These are phyloP conservation scores for Oxycera nigricornis DNA, from an alignment of 2,888 invertebrate species.

Conservation along the genomic window DNA sequence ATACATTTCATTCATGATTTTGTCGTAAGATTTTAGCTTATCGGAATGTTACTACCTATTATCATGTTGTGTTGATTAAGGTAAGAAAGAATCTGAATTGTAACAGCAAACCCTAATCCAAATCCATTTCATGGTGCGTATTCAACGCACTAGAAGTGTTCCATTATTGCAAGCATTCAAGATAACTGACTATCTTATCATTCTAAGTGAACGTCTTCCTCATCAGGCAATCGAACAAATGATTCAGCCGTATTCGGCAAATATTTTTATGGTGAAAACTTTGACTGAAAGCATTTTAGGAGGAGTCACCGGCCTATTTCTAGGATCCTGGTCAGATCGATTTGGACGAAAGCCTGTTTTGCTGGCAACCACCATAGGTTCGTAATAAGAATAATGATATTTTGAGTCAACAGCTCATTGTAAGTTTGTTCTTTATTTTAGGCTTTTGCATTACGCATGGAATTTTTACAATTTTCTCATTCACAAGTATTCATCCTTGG, in stretches of 20 bases:
- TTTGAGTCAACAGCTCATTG: background rate
- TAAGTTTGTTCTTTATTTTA: background rate
- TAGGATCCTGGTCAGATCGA: constrained; percentile 84
- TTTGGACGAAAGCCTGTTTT: constrained; percentile 78
- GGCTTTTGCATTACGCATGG: background rate
- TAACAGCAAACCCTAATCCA: too few species aligned
- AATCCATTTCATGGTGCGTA: too few species aligned
- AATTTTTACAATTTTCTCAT: background rate
- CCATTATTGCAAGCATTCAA: too few species aligned
- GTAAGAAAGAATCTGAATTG: too few species aligned
- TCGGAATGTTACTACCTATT: too few species aligned
- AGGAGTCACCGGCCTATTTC: constrained; percentile 72
- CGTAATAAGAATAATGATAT: constrained; percentile 48
- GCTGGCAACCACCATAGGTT: constrained; percentile 69
- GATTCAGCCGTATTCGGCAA: constrained; percentile 73
- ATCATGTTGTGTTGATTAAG: too few species aligned
- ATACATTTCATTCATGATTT: too few species aligned
- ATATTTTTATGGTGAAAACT: constrained; percentile 69
- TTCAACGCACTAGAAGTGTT: too few species aligned
- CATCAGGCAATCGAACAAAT: constrained; percentile 25
- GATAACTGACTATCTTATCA: too few species aligned
- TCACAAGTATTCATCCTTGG: constrained; percentile 57
- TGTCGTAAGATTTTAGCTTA: too few species aligned
- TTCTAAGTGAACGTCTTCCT: too few species aligned
- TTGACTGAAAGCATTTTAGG: constrained; percentile 73